phyloP scores from a whole-genome alignment of 2,113 vertebrate genomes.

The Toxostoma redivivum region DNA sequence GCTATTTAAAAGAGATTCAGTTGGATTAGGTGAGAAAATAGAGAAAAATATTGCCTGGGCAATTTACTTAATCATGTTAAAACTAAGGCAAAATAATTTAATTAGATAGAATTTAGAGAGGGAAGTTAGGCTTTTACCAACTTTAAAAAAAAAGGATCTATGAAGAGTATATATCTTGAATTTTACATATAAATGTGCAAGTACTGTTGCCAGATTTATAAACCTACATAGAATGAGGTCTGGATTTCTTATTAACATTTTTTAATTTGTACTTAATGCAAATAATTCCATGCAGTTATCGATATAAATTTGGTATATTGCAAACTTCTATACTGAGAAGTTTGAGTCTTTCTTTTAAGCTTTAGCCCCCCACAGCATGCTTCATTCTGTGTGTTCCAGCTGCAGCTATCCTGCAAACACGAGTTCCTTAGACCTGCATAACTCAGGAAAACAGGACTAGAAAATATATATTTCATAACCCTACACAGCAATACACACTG shows the following conservation, averaged over 20 bases:
- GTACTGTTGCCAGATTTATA: background rate
- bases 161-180: conserved; percentile 12
- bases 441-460: background rate
- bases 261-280: conserved; percentile 35
- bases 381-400: conserved; percentile 9
- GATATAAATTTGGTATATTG: background rate
- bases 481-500: background rate
- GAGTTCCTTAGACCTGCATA: background rate
- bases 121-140: conserved; percentile 29
- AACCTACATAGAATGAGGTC: background rate
- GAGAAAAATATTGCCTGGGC: conserved; percentile 7
- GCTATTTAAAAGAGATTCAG: conserved; percentile 66
- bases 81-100: conserved; percentile 31
- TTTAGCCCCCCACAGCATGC: background rate
- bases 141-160: conserved; percentile 39
- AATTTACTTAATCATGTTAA: conserved; percentile 39
- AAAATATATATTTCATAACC: background rate
- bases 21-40: conserved; percentile 36
- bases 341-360: background rate
- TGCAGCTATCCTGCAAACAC: background rate
- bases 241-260: conserved; percentile 22
- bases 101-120: conserved; percentile 22
- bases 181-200: background rate
- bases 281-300: conserved; percentile 32
- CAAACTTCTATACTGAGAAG: background rate